A percentile compares a stretch with the other conserved stretches of the same genome.
Conservation (phyloP, 2,797 vertebrate species). For the Morelia viridis region DNA sequence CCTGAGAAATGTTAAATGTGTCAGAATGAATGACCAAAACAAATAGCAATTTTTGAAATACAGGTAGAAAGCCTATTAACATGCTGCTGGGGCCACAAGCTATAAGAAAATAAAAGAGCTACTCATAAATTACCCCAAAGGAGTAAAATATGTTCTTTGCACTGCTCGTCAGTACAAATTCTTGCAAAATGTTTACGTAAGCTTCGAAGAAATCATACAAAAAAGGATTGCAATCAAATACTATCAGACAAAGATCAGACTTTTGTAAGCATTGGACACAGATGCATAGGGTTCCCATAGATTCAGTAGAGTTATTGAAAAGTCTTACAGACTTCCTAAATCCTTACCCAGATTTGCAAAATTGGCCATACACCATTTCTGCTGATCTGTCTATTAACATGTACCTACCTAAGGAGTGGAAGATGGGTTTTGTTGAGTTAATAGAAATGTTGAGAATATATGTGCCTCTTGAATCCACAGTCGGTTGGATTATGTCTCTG, state of each 20-base stretch:
- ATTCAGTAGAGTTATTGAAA: no score
- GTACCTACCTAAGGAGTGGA: not conserved
- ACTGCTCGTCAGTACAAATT: not conserved
- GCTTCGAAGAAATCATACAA: not conserved
- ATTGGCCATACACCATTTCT: not conserved
- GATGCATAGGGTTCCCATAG: not conserved
- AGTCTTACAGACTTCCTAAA: no score
- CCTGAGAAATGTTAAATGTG: constrained; percentile 24
- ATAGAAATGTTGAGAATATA: not conserved
- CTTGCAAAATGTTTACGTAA: not conserved
- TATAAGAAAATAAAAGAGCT: not conserved
- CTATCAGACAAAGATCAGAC: not conserved
- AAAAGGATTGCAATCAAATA: not conserved
- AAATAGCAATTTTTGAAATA: constrained; percentile 6
- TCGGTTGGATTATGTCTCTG: not conserved
- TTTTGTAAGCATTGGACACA: no score
- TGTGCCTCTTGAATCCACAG: not conserved
- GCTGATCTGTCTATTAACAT: not conserved
- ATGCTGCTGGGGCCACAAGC: not conserved
- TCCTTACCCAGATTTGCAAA: not conserved
- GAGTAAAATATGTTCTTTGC: not conserved
- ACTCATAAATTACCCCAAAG: not conserved
- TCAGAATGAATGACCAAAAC: constrained; percentile 6
- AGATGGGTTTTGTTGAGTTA: not conserved
- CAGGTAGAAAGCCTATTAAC: not conserved